Percentiles rank a stretch among this genome's conserved stretches.
These are phyloP conservation scores for Rhinatrema bivittatum DNA, from an alignment of 2,797 vertebrate species.

Conservation along the genomic window DNA sequence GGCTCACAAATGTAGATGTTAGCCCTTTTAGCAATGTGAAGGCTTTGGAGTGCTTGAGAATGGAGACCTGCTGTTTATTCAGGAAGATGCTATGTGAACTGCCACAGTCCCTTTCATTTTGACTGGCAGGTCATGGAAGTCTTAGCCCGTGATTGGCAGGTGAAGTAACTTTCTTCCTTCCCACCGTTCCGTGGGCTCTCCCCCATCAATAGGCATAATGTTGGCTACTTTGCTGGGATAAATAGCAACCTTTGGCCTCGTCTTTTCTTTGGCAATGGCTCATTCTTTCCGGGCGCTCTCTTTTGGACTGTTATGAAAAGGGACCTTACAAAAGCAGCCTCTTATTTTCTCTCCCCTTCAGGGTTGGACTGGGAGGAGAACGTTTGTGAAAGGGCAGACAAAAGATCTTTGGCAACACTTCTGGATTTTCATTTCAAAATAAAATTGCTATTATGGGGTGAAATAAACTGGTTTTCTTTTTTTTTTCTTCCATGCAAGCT, in stretches of 20 bases:
- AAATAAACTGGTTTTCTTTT: slow-evolving; percentile 60
- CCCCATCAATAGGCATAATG: slow-evolving; percentile 70
- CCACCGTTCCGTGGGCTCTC: slow-evolving; percentile 70
- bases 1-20: not conserved
- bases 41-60: slow-evolving; percentile 14
- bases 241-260: slow-evolving; percentile 72
- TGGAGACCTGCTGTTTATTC: slow-evolving; percentile 44
- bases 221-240: slow-evolving; percentile 72
- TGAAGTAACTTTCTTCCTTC: slow-evolving; percentile 62
- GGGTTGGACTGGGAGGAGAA: slow-evolving; percentile 29
- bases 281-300: slow-evolving; percentile 60
- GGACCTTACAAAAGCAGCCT: slow-evolving; percentile 46
- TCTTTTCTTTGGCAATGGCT: slow-evolving; percentile 62
- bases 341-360: slow-evolving; percentile 15
- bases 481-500: no score
- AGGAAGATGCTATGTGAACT: slow-evolving; percentile 49
- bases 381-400: slow-evolving; percentile 51
- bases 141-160: slow-evolving; percentile 62
- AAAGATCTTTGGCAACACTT: slow-evolving; percentile 64
- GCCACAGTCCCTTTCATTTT: slow-evolving; percentile 65
- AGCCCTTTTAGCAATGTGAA: not conserved
- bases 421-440: slow-evolving; percentile 58
- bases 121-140: slow-evolving; percentile 76
- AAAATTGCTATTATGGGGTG: slow-evolving; percentile 44
- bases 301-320: slow-evolving; percentile 57